Base-by-base conservation (phyloP, 2,888 invertebrate species). In the Pharmacophagus antenor region DNA sequence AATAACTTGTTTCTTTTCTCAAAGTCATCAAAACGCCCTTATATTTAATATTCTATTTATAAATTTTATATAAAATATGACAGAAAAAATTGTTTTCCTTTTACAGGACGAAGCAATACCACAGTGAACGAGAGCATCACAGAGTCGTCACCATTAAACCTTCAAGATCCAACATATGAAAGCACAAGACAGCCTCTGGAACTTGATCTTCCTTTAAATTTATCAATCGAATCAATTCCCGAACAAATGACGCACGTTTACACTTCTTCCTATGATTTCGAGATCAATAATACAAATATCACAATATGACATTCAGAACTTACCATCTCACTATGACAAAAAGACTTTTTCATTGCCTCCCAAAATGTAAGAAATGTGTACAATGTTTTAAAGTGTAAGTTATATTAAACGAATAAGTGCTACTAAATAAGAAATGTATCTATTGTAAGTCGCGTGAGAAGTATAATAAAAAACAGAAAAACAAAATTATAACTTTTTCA, bases 91-190 rank as follows among this genome's bases (percentile, higher is more conserved):
- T 31, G 10, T 31, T 31, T 8, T 8, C 65, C 71, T 56, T 73
- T 75, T 67, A 17, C 80, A 90, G 89, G 89, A 89, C 79, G 88
- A 89, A 74, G 86, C 89, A 78, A 85, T 90, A 79, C 74, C 89
- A 68, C 84, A 89, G 75, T 90, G 71, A 85, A 73, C 65, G 78
- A 72, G 18, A 70, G 72, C 55, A 66, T 64, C 60, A 70, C 70
- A 46, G 67, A 70, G 50, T 63, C 77, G 55, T 61, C 71, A 57
- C 63, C 76, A 61, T 67, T 69, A 20, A 67, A 63, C 62, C 55
- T 67, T 63, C 69, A 68, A 61, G 71, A 63, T 46, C 69, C 59
- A 58, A 68, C 64, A 56, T 67, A 60, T 56, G 65, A 56, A 21
- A 72, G 70, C 52, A 62, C 58, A 56, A 63, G 55, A 27, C 64